Percentiles rank a stretch among this genome's conserved stretches.
These are phyloP conservation scores for Nomada goodeniana DNA, from an alignment of 2,888 invertebrate genomes.

Conservation along the genomic window DNA sequence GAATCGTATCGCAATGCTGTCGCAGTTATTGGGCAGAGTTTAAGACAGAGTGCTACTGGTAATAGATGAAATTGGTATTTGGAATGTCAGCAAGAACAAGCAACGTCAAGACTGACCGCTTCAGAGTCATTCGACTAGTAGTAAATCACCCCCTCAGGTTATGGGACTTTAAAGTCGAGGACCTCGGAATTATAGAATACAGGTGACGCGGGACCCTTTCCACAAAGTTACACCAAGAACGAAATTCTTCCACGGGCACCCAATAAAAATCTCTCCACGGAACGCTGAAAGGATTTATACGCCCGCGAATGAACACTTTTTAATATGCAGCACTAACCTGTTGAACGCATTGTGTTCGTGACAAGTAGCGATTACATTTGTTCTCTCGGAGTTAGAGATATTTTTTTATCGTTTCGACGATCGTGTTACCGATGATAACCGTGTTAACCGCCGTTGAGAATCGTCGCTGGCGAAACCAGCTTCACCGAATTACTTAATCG, in stretches of 20 bases:
- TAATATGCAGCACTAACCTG: conserved; percentile 82
- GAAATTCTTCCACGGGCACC: neutral
- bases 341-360: conserved; percentile 82
- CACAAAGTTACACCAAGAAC: neutral
- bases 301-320: conserved; percentile 81
- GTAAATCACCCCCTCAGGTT: too few relatives aligned
- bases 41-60: too few relatives aligned
- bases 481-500: conserved; percentile 38
- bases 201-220: neutral
- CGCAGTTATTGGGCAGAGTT: too few relatives aligned
- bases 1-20: too few relatives aligned
- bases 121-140: too few relatives aligned
- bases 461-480: conserved; percentile 50
- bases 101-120: too few relatives aligned
- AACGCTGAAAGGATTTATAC: conserved; percentile 58
- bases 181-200: too few relatives aligned
- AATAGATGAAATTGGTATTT: too few relatives aligned
- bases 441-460: conserved; percentile 50
- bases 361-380: conserved; percentile 82
- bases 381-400: conserved; percentile 73
- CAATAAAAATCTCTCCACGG: conserved; percentile 16
- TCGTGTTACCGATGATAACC: conserved; percentile 68
- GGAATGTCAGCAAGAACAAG: too few relatives aligned
- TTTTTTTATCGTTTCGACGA: conserved; percentile 68
- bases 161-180: too few relatives aligned